phyloP scores from a whole-genome alignment of 2,888 invertebrate species.

The Taphrorychus bicolor region DNA sequence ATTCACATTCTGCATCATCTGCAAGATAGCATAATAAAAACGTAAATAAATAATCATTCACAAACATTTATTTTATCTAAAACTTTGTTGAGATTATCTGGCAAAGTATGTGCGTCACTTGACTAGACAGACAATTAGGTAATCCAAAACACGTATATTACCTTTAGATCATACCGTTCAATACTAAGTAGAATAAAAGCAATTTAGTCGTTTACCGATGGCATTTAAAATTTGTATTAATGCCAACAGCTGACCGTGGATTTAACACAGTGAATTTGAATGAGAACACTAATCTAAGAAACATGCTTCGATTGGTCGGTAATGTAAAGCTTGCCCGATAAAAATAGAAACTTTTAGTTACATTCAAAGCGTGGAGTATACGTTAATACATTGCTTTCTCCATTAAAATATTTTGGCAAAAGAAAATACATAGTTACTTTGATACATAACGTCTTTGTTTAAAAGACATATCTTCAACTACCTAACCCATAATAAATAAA shows the following conservation, averaged over 20 bases:
- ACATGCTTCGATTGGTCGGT: neutral
- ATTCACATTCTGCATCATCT: conserved; percentile 67
- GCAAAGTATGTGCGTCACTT: too few relatives aligned
- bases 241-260: conserved; percentile 2
- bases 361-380: neutral
- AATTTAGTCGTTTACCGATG: neutral
- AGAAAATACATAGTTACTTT: too few relatives aligned
- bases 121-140: neutral
- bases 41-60: neutral
- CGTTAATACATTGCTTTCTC: too few relatives aligned
- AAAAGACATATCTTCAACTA: too few relatives aligned
- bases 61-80: neutral
- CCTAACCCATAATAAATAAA: too few relatives aligned
- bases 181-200: neutral
- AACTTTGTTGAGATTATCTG: neutral
- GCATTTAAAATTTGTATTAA: neutral
- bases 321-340: conserved; percentile 14
- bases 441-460: too few relatives aligned
- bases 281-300: conserved; percentile 5
- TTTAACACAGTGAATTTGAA: conserved; percentile 22
- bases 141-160: neutral
- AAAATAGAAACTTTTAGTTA: conserved; percentile 24
- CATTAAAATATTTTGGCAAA: too few relatives aligned
- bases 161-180: neutral
- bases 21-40: conserved; percentile 11